Conservation (phyloP, 2,113 vertebrate species). For the Nycticebus coucang region DNA sequence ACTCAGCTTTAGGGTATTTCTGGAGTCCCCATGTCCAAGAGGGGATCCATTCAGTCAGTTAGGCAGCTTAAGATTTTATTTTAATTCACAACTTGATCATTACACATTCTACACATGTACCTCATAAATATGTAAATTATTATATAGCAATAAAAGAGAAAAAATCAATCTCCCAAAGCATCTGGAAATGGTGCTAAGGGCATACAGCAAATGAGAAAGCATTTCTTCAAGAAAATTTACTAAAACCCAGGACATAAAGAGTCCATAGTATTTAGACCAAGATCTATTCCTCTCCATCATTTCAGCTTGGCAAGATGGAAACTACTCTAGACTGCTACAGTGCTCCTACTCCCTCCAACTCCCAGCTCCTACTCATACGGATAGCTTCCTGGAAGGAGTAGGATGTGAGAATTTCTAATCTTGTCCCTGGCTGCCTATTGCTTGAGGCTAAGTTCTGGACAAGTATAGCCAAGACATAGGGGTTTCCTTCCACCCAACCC, state of each 20-base stretch:
- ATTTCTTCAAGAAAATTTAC: conserved; percentile 28
- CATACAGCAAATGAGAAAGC: background rate
- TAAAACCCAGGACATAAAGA: conserved; percentile 28
- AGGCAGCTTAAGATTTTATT: no score
- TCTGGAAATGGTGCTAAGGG: background rate
- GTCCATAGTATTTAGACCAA: background rate
- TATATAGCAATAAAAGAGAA: no score
- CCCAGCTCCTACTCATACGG: background rate
- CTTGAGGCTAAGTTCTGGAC: background rate
- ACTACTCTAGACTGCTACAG: background rate
- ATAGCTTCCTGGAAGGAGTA: background rate
- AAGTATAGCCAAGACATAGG: background rate
- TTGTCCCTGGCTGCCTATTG: background rate
- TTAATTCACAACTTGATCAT: no score
- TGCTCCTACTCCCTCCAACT: background rate
- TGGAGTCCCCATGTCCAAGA: no score
- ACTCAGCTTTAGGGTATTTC: no score
- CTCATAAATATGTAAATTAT: no score
- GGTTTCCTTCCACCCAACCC: background rate
- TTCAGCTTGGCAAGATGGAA: background rate
- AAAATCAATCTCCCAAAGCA: background rate
- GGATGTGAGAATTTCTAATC: background rate
- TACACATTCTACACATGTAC: no score
- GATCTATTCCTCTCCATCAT: background rate
- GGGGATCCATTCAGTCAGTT: no score